Conservation (phyloP, 2,797 vertebrate genomes). For the Acanthurus lineatus region DNA sequence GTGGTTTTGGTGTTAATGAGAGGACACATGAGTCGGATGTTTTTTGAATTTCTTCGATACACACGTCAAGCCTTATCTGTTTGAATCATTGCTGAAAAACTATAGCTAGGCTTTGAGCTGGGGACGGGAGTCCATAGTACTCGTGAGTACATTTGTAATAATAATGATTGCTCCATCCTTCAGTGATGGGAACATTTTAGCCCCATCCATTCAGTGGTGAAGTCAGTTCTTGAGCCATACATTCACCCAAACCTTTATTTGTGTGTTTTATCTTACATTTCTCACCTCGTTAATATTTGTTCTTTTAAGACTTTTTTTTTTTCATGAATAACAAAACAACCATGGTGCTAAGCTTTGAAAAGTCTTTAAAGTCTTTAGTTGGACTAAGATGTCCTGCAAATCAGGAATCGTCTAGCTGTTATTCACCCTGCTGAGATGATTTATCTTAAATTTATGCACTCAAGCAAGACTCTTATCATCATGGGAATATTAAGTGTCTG, state of each 20-base stretch:
- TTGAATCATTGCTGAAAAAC: slow-evolving; percentile 54
- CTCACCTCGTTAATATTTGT: slow-evolving; percentile 39
- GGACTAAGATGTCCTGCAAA: slow-evolving; percentile 61
- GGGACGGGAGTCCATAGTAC: no score
- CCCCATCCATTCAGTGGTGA: slow-evolving; percentile 61
- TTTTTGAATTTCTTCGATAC: slow-evolving; percentile 51
- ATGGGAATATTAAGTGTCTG: slow-evolving; percentile 29
- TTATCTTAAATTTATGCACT: slow-evolving; percentile 61
- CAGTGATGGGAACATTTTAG: slow-evolving; percentile 60
- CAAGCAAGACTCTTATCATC: slow-evolving; percentile 42
- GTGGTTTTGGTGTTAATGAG: slow-evolving; percentile 29
- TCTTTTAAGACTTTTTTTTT: slow-evolving; percentile 45
- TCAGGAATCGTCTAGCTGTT: slow-evolving; percentile 71
- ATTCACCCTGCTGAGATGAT: slow-evolving; percentile 66
- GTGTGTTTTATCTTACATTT: slow-evolving; percentile 61
- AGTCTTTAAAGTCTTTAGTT: slow-evolving; percentile 59
- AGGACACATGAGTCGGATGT: no score
- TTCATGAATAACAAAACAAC: slow-evolving; percentile 59
- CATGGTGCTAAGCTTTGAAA: slow-evolving; percentile 83
- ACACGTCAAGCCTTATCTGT: slow-evolving; percentile 82
- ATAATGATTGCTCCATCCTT: slow-evolving; percentile 71
- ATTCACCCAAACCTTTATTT: slow-evolving; percentile 63
- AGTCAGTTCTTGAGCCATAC: slow-evolving; percentile 75
- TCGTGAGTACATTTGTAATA: slow-evolving; percentile 50
- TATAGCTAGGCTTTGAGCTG: no score